These are phyloP conservation scores for Helobdella robusta DNA, from an alignment of 2,888 invertebrate genomes.

Conservation along the genomic window DNA sequence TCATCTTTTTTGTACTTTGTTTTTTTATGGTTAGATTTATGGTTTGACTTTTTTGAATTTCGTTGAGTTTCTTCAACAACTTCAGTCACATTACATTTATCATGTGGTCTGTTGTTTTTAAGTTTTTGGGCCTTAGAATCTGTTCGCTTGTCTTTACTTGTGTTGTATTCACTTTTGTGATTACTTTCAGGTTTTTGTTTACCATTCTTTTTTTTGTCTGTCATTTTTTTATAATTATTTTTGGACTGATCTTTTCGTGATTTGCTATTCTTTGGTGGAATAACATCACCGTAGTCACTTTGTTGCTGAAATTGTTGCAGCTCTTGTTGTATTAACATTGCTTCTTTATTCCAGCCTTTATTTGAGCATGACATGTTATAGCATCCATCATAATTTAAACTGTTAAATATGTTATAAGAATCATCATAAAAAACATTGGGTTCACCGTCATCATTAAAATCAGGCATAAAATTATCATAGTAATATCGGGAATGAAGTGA, in stretches of 20 bases:
- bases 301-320: no score
- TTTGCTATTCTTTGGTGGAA: no score
- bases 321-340: no score
- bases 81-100: no score
- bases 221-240: background rate
- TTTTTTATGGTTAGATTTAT: no score
- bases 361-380: background rate
- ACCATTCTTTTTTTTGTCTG: background rate
- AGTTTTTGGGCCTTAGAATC: background rate
- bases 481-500: background rate
- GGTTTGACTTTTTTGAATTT: no score
- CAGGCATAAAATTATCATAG: background rate
- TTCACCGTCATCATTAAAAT: background rate
- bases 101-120: background rate
- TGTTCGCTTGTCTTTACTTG: background rate
- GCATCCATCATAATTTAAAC: background rate
- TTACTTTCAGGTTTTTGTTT: background rate
- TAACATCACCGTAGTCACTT: no score
- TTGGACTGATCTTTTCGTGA: no score
- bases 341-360: background rate
- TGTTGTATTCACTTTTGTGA: background rate
- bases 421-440: background rate
- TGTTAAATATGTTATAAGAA: background rate
- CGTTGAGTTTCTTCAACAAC: no score
- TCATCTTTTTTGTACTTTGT: background rate